Conservation (phyloP, 2,888 invertebrate genomes). For the Euplagia quadripunctaria region DNA sequence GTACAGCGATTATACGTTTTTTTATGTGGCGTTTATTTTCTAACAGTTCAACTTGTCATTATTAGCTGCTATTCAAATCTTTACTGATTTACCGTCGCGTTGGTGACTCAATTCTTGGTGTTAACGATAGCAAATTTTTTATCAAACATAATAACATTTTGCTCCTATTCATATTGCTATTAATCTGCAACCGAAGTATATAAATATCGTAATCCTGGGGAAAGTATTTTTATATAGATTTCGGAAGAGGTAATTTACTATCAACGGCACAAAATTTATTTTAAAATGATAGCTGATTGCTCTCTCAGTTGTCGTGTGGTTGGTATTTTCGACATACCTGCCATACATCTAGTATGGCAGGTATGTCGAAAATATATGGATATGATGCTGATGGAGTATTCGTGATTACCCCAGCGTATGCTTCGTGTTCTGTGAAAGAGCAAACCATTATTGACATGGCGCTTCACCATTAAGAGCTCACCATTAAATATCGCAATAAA, state of each 20-base stretch:
- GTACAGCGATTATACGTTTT: constrained; percentile 23
- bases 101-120: too few species aligned
- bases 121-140: not conserved
- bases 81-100: not conserved
- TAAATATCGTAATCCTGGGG: too few species aligned
- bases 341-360: too few species aligned
- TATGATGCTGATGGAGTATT: not conserved
- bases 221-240: not conserved
- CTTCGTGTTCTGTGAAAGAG: constrained; percentile 7
- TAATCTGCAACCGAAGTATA: not conserved
- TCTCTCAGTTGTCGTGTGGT: not conserved
- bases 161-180: not conserved
- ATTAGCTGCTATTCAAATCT: not conserved
- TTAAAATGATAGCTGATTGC: too few species aligned
- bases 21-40: constrained; percentile 27
- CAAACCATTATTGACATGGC: constrained; percentile 18
- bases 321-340: not conserved
- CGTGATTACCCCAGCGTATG: not conserved
- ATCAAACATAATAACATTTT: not conserved
- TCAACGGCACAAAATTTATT: too few species aligned
- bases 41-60: constrained; percentile 9
- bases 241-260: not conserved
- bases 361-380: not conserved
- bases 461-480: constrained; percentile 17
- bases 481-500: constrained; percentile 28